Base-by-base conservation (phyloP, 2,888 invertebrate species). In the Drosophila setosimentum region DNA sequence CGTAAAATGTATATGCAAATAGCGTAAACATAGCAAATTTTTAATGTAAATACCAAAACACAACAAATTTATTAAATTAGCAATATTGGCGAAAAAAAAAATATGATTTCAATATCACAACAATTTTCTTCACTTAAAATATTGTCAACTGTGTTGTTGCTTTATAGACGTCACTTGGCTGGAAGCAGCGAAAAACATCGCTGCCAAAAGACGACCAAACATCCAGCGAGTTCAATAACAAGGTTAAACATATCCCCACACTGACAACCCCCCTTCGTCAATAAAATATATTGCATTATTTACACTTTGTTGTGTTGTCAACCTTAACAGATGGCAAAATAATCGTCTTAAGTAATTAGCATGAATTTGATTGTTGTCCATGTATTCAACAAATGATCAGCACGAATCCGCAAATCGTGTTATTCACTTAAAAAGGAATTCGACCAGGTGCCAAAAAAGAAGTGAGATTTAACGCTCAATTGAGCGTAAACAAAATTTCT, bases 181-280 rank as follows among this genome's bases (percentile, higher is more conserved):
- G 76, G 37, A 32, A 64, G 68, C 69, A 76, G 73, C 48, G 76
- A 81, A 81, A 70, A 65, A 62, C 32, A 54, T 64, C 30, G 33
- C 60, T 27, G 48, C 21, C 45, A 61, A 35, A 40, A 16, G 24
- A 29, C 54, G 40, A 57, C n/a, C 5, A 50, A 45, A n/a, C 48
- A 24, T 18, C 21, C 54, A 66, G 16, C 51, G 72, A 73, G 86
- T 88, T 87, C 86, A 88, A 86, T 88, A 86, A 87, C 86, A 87
- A 87, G 86, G 88, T 73, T 82, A 73, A 75, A 57, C 53, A 60
- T 45, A 74, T 66, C 49, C 33, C 16, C 45, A 40, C 21, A 45
- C 16, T 8, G 45, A 24, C 7, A 24, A 27, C 2, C 59, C n/a
- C 55, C 42, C 63, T 49, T 4, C 51, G 29, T 18, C 13, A 1